Evolutionary conservation across 2,888 invertebrate species (phyloP), one percentile per base, ranked within the genome.

Genomic region (Schizaphis graminum): DNA sequence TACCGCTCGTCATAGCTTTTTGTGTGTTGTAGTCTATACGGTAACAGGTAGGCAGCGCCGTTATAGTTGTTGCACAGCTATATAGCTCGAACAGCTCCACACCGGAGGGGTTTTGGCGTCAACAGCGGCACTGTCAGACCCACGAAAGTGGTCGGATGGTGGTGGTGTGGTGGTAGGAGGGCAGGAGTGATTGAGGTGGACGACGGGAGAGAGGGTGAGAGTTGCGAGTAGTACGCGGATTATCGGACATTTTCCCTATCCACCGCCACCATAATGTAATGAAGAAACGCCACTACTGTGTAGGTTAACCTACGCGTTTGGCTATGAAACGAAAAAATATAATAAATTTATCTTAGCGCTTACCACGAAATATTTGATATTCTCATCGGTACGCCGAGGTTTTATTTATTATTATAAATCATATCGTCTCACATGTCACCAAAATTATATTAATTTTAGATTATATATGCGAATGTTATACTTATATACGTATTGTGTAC

Each of bases 31-130:
- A 57, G 47, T 61, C 49, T 49, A 61, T 67, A 77, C 77, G 47
- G 87, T 92, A 92, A 92, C 92, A 92, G 92, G 92, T 92, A 92
- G 92, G 92, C 87, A 35, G 86, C 61, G 53, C 84, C 84, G 53
- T 53, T 84, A 56, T 56, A 92, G 92, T 92, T 92, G 92, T 92
- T 92, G 92, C 92, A 87, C 61, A 87, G 13, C 47, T 86, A 86
- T 86, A 86, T 47, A 47, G 44, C 92, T 61, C 90, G 47, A 61
- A n/a, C 44, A 16, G 77, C 77, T 35, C 77, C 35, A 35, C 67
- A 13, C 87, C 35, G 53, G 53, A 88, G 49, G 86, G 86, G 86
- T 28, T 86, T 28, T 28, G 10, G 61, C 47, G 28, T n/a, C n/a
- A 24, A 35, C 89, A 35, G 77, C 91, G 35, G 13, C 35, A 21